Evolutionary conservation across 1,140 invertebrate genomes (phyloP).

Genomic region (Nautilus pompilius): DNA sequence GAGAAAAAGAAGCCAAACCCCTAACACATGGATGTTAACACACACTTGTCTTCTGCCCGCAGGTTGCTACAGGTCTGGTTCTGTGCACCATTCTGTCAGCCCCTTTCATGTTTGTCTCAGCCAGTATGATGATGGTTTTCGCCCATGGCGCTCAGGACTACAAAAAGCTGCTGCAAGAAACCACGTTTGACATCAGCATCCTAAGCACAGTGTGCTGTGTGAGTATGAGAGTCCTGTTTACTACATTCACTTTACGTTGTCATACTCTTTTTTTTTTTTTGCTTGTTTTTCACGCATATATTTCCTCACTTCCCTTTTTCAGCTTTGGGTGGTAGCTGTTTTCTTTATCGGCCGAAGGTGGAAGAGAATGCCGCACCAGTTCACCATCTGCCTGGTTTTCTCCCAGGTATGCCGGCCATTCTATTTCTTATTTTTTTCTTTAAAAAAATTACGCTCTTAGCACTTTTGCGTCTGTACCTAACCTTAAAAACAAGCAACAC

Average conservation of each 20-base stretch:
- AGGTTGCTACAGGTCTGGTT: slow-evolving; percentile 89
- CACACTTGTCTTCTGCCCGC: slow-evolving; percentile 20
- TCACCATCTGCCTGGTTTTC: slow-evolving; percentile 65
- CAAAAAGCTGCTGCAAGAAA: slow-evolving; percentile 67
- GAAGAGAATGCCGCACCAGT: slow-evolving; percentile 75
- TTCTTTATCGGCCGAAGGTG: slow-evolving; percentile 75
- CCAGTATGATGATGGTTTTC: slow-evolving; percentile 73
- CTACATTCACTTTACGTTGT: neutral
- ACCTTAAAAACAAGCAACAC: neutral
- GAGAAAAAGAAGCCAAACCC: too few species aligned
- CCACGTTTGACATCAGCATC: slow-evolving; percentile 80
- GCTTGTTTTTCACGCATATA: neutral
- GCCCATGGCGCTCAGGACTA: slow-evolving; percentile 67
- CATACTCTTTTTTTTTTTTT: neutral
- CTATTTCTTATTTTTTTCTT: neutral
- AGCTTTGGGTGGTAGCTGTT: slow-evolving; percentile 74
- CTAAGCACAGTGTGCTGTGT: slow-evolving; percentile 70
- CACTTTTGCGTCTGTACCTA: neutral
- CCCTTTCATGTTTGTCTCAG: slow-evolving; percentile 91
- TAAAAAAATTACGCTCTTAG: neutral
- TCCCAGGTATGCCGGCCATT: slow-evolving; percentile 71
- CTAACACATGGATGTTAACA: too few species aligned
- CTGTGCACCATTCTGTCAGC: slow-evolving; percentile 90
- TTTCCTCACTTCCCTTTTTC: slow-evolving; percentile 26
- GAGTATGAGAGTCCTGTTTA: slow-evolving; percentile 36